phyloP scores from a whole-genome alignment of 1,140 invertebrate species.

The Zelostemma sp. region DNA sequence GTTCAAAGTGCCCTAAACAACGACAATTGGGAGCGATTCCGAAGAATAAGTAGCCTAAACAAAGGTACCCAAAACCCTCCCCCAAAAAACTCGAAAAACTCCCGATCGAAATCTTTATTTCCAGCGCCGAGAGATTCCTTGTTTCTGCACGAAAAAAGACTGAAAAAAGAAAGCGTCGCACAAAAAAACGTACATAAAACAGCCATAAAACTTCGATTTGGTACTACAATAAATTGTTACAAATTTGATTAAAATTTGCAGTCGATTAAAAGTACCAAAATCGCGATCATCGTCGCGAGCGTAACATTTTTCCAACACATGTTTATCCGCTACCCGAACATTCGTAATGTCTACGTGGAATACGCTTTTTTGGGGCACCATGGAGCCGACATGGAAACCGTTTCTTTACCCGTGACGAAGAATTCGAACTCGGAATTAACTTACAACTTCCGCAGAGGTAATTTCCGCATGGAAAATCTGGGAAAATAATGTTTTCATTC shows the following conservation, averaged over 20 bases:
- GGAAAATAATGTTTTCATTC: no score
- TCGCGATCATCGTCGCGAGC: constrained; percentile 47
- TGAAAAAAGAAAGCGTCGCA: not conserved
- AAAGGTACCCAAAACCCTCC: constrained; percentile 8
- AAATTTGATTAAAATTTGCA: no score
- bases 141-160: not conserved
- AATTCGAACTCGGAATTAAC: constrained; percentile 28
- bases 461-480: not conserved
- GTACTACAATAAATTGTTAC: no score
- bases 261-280: constrained; percentile 8
- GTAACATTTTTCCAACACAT: constrained; percentile 39
- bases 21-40: constrained; percentile 49
- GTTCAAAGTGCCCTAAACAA: constrained; percentile 44
- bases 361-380: constrained; percentile 51
- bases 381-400: constrained; percentile 52
- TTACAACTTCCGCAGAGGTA: constrained; percentile 52
- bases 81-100: no score
- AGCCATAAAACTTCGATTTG: no score
- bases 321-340: constrained; percentile 22
- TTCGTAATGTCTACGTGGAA: constrained; percentile 49
- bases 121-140: constrained; percentile 3
- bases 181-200: not conserved
- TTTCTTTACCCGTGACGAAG: constrained; percentile 36
- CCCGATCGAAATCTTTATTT: constrained; percentile 1
- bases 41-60: constrained; percentile 26